Evolutionary conservation across 2,797 vertebrate species (phyloP).

Genomic region (Rhadinocentrus ornatus): DNA sequence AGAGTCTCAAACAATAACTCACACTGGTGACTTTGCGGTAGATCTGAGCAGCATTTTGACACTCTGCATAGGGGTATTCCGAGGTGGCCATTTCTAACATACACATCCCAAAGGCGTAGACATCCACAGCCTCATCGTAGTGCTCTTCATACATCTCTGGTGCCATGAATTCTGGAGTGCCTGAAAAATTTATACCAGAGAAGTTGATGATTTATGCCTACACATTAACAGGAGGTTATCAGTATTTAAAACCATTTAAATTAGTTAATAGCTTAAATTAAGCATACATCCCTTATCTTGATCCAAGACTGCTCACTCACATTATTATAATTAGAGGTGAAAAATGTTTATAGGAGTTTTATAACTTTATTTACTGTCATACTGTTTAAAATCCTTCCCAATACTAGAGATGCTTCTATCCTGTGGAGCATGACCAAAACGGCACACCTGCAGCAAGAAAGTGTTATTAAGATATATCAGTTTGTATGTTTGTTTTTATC

Average conservation of each 20-base stretch:
- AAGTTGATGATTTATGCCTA: conserved; percentile 11
- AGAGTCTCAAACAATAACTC: conserved; percentile 72
- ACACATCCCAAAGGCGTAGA: conserved; percentile 99
- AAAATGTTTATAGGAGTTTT: too few species aligned
- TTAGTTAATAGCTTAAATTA: neutral
- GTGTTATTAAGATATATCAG: neutral
- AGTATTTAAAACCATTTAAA: conserved; percentile 26
- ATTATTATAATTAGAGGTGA: too few species aligned
- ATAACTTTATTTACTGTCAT: too few species aligned
- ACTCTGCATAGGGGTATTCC: conserved; percentile 98
- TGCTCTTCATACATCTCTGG: conserved; percentile 99
- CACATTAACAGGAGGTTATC: neutral
- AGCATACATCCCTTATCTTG: too few species aligned
- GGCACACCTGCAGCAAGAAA: neutral
- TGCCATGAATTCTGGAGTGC: conserved; percentile 99
- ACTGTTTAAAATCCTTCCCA: too few species aligned
- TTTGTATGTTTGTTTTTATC: neutral
- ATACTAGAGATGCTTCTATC: neutral
- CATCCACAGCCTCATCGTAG: conserved; percentile 96
- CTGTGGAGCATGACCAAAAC: neutral
- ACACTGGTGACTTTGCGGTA: conserved; percentile 99
- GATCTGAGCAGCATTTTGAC: conserved; percentile 98
- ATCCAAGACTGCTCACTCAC: too few species aligned
- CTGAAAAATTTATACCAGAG: conserved; percentile 71
- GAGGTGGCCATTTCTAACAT: conserved; percentile 99